These are phyloP conservation scores for Lutraria lutraria DNA, from an alignment of 2,888 invertebrate species.

Conservation along the genomic window DNA sequence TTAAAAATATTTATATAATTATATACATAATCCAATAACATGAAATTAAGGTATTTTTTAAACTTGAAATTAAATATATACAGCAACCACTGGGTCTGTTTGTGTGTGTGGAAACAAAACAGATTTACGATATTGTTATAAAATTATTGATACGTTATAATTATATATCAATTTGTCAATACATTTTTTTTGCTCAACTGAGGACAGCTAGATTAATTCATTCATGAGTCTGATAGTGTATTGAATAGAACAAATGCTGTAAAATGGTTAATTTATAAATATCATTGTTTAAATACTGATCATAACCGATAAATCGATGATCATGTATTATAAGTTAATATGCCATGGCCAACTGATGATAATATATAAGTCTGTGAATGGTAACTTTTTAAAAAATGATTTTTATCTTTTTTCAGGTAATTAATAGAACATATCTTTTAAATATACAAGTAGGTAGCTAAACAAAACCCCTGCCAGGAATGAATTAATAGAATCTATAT, in stretches of 20 bases:
- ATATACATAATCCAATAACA: background rate
- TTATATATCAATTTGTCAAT: constrained; percentile 15
- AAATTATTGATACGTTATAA: background rate
- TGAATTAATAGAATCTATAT: too few relatives aligned
- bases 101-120: background rate
- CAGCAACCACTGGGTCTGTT: background rate
- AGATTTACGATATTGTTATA: constrained; percentile 12
- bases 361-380: too few relatives aligned
- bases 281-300: background rate
- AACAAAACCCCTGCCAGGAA: too few relatives aligned
- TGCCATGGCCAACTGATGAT: too few relatives aligned
- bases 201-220: constrained; percentile 16
- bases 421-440: too few relatives aligned
- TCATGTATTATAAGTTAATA: too few relatives aligned
- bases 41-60: background rate
- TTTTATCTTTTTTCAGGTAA: too few relatives aligned
- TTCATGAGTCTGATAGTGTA: background rate
- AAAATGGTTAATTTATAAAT: background rate
- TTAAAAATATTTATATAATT: constrained; percentile 19
- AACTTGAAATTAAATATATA: background rate
- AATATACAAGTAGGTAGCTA: too few relatives aligned
- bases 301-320: background rate
- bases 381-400: too few relatives aligned
- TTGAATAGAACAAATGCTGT: background rate
- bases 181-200: background rate